Base-by-base conservation (phyloP, 2,797 vertebrate genomes). In the Pelodytes ibericus region DNA sequence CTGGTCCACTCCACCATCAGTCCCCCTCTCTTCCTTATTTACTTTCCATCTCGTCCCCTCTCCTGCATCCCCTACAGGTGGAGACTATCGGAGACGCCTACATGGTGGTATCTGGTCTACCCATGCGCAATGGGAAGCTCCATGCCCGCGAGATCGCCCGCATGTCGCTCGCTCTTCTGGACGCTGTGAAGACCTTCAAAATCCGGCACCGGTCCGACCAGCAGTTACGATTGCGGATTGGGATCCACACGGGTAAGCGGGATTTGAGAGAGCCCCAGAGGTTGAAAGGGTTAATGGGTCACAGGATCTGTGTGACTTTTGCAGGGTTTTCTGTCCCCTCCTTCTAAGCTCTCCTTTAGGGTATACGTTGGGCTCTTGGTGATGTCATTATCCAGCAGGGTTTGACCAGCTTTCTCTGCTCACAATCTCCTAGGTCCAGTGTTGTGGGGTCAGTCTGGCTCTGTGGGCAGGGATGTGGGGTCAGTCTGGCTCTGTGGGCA, bases 1-100 rank as follows among this genome's bases (percentile, higher is more conserved):
- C 4, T 16, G 25, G 4, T 20, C 1, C 29, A 15, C 29, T 25
- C 16, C 22, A 51, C 11, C 15, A 13, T 27, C 3, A 9, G 20
- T 18, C 41, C 7, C 16, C 20, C 16, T 72, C 22, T 9, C 8
- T 24, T 20, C 30, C 7, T 47, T 4, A 13, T 47, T 47, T 26
- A 20, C 22, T 24, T 11, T 2, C 2, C 0, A 10, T 9, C 29
- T 24, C 64, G 8, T 4, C 16, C 64, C 44, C 22, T 49, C 60
- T 15, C 6, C 2, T 39, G 7, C 11, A 9, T 8, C 11, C 30
- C 18, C 16, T 3, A 47, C 84, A 95, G 95, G 95, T 97, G 83
- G 96, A 97, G 88, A 97, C 95, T 0, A 97, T 97, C 0, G 95
- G 95, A 0, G 96, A 96, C 0, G 95, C 95, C 25, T 97, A 96